Percentiles rank a stretch among this genome's conserved stretches.
These are phyloP conservation scores for Mobula birostris DNA, from an alignment of 2,113 vertebrate genomes.

Conservation along the genomic window DNA sequence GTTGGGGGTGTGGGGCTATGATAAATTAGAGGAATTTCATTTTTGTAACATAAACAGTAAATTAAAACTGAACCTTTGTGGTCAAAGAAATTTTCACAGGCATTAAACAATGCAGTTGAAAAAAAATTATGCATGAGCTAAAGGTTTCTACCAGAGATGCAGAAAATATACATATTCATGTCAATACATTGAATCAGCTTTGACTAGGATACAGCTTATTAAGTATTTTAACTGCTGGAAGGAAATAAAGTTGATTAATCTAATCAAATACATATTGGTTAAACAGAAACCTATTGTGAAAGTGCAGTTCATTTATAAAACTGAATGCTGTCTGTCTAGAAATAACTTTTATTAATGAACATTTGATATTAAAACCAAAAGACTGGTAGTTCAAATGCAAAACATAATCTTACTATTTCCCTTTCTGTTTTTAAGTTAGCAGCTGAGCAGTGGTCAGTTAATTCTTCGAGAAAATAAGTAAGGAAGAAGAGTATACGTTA, in stretches of 20 bases:
- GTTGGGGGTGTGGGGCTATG: background rate
- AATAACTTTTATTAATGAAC: background rate
- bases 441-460: background rate
- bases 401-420: background rate
- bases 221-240: background rate
- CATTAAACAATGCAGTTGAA: background rate
- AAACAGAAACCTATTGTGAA: background rate
- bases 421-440: background rate
- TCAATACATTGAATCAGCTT: background rate
- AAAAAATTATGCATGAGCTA: background rate
- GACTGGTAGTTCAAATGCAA: background rate
- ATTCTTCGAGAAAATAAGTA: background rate
- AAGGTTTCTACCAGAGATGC: background rate
- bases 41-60: background rate
- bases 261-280: background rate
- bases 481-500: background rate
- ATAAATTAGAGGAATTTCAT: background rate
- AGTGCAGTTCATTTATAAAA: background rate
- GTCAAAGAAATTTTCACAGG: constrained; percentile 4
- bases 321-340: background rate
- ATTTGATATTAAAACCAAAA: background rate
- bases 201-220: background rate
- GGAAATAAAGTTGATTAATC: background rate
- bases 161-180: background rate
- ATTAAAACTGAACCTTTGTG: background rate